Base-by-base conservation (phyloP, 2,797 vertebrate genomes). In the Tarsius wallacei region DNA sequence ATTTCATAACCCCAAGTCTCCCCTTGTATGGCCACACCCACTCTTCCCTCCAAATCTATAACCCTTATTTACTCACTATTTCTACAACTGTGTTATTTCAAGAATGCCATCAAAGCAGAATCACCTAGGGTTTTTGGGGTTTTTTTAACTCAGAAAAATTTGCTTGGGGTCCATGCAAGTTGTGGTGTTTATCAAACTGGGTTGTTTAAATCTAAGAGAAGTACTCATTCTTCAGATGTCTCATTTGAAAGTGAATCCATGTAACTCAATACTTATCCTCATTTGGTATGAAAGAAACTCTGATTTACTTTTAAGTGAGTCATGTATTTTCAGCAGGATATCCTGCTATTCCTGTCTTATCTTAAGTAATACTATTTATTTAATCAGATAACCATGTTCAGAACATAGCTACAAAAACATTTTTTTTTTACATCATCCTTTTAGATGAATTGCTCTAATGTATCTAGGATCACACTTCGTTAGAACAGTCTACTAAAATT, bases 401-500 rank as follows among this genome's bases (percentile, higher is more conserved):
- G 89, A 97, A 96, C 93, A 26, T 80, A 53, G 19, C 55, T 93
- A 76, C 66, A 96, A 95, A 98, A 93, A 97, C 93, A 15, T 51
- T 61, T 81, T 94, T 87, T 63, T 84, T 77, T 96, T 68, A 28
- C 16, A 81, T 90, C 83, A 88, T 57, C 59, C 64, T 98, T 94
- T 70, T 95, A 96, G 78, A 97, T 88, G 95, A 97, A 95, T 73
- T 84, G 42, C 33, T 81, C 81, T 51, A 80, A 71, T 70, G 68
- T 12, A 26, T 74, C 91, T 82, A 93, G 97, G 31, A 85, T 49
- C 89, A 87, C 17, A 61, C 36, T 96, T 98, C 90, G 96, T 94
- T 83, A 97, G 59, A 97, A 6, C n/a, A 91, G 86, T 93, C 90
- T 97, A 90, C 57, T 96, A 57, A 98, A 96, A 21, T 87, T 91